These are phyloP conservation scores for Asbolus verrucosus DNA, from an alignment of 1,140 invertebrate species.

Conservation along the genomic window DNA sequence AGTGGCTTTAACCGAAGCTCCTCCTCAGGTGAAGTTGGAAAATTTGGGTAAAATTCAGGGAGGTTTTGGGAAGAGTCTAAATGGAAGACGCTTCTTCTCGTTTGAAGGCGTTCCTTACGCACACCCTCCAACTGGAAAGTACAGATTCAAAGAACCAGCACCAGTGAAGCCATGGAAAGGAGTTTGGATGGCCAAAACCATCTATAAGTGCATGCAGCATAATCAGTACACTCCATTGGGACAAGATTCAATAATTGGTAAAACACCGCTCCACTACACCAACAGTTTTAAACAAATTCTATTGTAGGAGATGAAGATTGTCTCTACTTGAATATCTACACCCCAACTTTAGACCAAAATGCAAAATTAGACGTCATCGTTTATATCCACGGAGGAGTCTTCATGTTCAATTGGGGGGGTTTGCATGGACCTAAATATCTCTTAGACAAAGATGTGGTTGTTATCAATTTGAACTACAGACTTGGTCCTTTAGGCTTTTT, in stretches of 20 bases:
- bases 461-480: slow-evolving; percentile 74
- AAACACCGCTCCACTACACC: neutral
- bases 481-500: slow-evolving; percentile 67
- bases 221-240: slow-evolving; percentile 47
- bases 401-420: slow-evolving; percentile 64
- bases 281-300: neutral
- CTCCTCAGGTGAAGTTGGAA: neutral
- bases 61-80: neutral
- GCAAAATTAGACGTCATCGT: no score
- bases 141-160: slow-evolving; percentile 32
- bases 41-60: slow-evolving; percentile 1
- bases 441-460: no score
- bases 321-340: no score
- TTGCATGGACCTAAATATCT: no score
- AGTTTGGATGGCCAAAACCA: neutral
- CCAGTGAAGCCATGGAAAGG: slow-evolving; percentile 41
- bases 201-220: slow-evolving; percentile 46
- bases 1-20: no score
- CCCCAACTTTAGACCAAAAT: slow-evolving; percentile 56
- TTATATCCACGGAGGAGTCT: slow-evolving; percentile 71
- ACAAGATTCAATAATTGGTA: slow-evolving; percentile 51
- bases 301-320: slow-evolving; percentile 66
- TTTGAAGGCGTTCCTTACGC: slow-evolving; percentile 72
- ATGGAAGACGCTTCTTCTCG: slow-evolving; percentile 44
- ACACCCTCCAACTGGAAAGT: slow-evolving; percentile 66